Conservation (phyloP, 2,113 vertebrate species). For the Perca fluviatilis region DNA sequence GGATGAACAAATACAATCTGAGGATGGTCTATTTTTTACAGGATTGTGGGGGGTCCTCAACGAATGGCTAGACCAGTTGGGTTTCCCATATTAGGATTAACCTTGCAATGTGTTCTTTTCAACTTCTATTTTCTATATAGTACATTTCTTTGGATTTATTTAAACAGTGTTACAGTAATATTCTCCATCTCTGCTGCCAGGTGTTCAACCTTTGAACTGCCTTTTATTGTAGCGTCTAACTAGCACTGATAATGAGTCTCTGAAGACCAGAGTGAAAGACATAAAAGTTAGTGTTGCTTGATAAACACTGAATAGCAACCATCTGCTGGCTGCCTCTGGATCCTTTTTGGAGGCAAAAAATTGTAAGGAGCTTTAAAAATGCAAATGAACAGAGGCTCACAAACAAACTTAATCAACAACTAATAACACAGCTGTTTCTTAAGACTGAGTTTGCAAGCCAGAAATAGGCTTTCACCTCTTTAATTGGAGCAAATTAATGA, state of each 20-base stretch:
- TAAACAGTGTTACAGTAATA: neutral
- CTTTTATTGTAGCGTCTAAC: conserved; percentile 48
- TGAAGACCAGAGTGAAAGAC: conserved; percentile 57
- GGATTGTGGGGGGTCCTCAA: conserved; percentile 17
- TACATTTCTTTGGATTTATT: conserved; percentile 1
- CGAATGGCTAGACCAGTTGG: neutral
- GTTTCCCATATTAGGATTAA: conserved; percentile 19
- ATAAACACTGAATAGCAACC: conserved; percentile 78
- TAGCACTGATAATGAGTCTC: conserved; percentile 67
- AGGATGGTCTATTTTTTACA: conserved; percentile 27
- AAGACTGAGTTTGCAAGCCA: conserved; percentile 54
- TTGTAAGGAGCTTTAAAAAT: conserved; percentile 71
- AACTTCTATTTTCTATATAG: fast-evolving
- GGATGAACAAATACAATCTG: conserved; percentile 48
- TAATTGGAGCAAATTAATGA: conserved; percentile 82
- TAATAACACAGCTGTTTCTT: conserved; percentile 80
- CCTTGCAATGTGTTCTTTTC: conserved; percentile 4
- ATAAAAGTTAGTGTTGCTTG: conserved; percentile 78
- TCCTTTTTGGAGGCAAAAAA: conserved; percentile 55
- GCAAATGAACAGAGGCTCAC: conserved; percentile 75
- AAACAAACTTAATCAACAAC: conserved; percentile 81
- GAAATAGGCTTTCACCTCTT: conserved; percentile 75
- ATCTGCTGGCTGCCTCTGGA: conserved; percentile 67
- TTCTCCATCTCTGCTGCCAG: conserved; percentile 49
- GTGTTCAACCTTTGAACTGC: conserved; percentile 62